Evolutionary conservation across 1,140 invertebrate genomes (phyloP), one percentile per base, ranked within the genome.

Genomic region (Chironomus striatipennis): DNA sequence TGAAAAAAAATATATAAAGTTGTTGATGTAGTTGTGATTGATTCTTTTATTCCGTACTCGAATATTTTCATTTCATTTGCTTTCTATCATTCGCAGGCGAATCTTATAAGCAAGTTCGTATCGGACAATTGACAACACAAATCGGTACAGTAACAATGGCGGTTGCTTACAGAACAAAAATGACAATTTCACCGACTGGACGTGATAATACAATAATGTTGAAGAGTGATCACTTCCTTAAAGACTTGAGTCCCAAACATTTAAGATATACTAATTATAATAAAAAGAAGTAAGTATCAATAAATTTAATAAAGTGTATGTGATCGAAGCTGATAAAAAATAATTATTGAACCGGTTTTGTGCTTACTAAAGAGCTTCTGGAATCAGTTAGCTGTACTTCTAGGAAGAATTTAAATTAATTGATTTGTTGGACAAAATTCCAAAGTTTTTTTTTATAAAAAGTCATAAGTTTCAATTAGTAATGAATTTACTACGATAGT

Each of bases 191-290:
- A 3, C 93, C 93, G 74, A 86, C 87, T 9, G 86, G 86, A 67
- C 87, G 87, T 74, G 88, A 90, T 75, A 81, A 84, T 75, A 83
- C 85, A 73, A 90, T 95, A 73, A 90, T 96, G 86, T 80, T 96
- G 2, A 96, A 96, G 79, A 95, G 94, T 81, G 93, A 96, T 84
- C 93, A 97, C 82, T 96, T 96, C 82, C 87, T 89, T 77, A 86
- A 88, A 3, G 91, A 92, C 82, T 83, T 88, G 76, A 93, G 91
- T 84, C 90, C 89, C 20, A 64, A 18, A 74, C 87, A 88, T 78
- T 82, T 83, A 67, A 86, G 86, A 77, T 88, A 87, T 81, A 72
- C 5, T 2, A 70, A 70, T 75, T 75, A 57, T 15, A 73, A 75
- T 2, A 79, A 74, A 21, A 72, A 73, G 1, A 73, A 12, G 7